Conservation (phyloP, 2,113 vertebrate species). For the Dasyornis broadbenti region DNA sequence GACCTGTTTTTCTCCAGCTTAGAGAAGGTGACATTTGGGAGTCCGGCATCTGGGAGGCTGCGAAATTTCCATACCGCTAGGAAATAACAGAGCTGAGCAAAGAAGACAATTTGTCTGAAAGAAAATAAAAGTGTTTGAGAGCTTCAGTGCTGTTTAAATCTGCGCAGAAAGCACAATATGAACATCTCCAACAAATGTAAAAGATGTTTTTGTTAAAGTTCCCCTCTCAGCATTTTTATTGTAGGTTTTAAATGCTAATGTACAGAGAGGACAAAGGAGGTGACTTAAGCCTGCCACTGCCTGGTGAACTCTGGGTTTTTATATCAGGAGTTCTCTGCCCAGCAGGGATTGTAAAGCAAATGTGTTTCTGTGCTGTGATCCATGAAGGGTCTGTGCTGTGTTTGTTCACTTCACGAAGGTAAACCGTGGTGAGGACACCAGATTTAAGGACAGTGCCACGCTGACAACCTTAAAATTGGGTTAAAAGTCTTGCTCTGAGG, state of each 20-base stretch:
- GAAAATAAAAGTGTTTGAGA: background rate
- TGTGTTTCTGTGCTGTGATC: conserved; percentile 15
- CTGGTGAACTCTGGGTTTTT: background rate
- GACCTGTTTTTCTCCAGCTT: background rate
- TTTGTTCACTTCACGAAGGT: background rate
- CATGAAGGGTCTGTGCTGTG: background rate
- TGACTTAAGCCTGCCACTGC: conserved; percentile 5
- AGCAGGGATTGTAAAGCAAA: background rate
- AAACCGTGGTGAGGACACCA: background rate
- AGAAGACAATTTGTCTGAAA: background rate
- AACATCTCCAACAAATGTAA: background rate
- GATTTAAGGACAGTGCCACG: background rate
- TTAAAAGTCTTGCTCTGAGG: background rate
- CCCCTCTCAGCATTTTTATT: conserved; percentile 44
- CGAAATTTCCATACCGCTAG: background rate
- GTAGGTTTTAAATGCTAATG: conserved; percentile 35
- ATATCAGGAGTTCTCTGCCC: background rate
- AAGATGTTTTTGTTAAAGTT: conserved; percentile 31
- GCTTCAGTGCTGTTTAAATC: background rate
- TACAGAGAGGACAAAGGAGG: background rate
- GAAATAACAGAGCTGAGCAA: background rate
- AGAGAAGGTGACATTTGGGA: background rate
- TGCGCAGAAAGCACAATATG: background rate
- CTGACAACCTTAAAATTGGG: background rate
- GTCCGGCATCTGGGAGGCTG: background rate